Base-by-base conservation (phyloP, 2,113 vertebrate species). In the Diphyllodes magnificus region DNA sequence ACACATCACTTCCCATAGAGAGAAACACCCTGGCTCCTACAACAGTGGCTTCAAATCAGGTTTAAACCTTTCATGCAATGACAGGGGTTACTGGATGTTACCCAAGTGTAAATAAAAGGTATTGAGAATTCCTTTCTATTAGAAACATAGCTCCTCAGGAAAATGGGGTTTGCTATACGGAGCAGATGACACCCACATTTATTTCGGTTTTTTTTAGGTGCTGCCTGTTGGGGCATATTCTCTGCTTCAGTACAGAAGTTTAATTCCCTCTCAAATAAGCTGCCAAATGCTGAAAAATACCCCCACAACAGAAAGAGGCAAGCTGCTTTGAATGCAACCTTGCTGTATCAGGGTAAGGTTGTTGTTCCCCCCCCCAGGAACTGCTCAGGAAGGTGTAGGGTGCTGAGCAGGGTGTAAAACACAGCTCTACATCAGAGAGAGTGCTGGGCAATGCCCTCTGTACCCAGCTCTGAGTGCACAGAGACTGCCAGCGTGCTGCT, bases 81-180 rank as follows among this genome's bases (percentile, higher is more conserved):
- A 22, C 0, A 1, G 49, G 16, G 15, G 12, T 12, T 69, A 47
- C 35, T 68, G 51, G 56, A 40, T 57, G 13, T 70, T 77, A 64
- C 33, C 30, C 35, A 77, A 69, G 76, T 61, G 51, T 73, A 87
- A 88, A 80, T 51, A 93, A 90, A 82, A 86, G 17, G 7, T 78
- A 68, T 71, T 71, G 76, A 88, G 28, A 37, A 37, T 70, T 87
- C 22, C 20, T 78, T 79, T 80, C 44, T 57, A 17, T 51, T 75
- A 86, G 33, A 80, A 85, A 82, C 23, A 33, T 10, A 66, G 7
- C 19, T 80, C 2, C 21, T 56, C 21, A 19, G n/a, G 60, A 91
- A 90, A 95, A 90, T 40, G 17, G 33, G 15, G 7, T 63, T 91
- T 93, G 39, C 56, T 92, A 21, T 30, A 42, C 5, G 19, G 5